phyloP scores from a whole-genome alignment of 2,797 vertebrate genomes.

The Numenius phaeopus region DNA sequence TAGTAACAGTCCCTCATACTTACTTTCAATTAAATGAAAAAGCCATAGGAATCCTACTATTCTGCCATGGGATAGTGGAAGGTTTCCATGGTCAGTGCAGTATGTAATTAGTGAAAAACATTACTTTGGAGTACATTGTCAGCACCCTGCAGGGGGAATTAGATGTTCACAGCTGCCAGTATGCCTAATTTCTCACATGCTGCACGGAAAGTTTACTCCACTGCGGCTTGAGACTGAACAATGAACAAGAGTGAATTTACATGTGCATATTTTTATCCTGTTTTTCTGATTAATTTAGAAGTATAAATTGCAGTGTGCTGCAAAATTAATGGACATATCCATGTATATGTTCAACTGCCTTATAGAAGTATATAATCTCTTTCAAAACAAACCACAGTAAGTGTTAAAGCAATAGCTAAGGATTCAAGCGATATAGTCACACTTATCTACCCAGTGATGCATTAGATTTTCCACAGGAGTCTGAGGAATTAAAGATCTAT shows the following conservation, averaged over 20 bases:
- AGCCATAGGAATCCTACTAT: not conserved
- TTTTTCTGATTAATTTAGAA: not conserved
- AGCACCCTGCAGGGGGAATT: conserved; percentile 7
- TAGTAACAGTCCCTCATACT: not conserved
- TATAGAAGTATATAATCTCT: not conserved
- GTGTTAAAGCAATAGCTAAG: not conserved
- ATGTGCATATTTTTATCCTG: not conserved
- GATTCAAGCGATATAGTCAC: not conserved
- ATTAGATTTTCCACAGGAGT: not conserved
- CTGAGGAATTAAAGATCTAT: not conserved
- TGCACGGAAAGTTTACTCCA: not conserved
- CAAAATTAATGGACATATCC: not conserved
- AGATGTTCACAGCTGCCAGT: not conserved
- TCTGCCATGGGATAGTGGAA: not conserved
- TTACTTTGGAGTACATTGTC: not conserved
- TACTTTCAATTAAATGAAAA: conserved; percentile 58
- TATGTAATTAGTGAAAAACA: not conserved
- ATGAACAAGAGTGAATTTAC: not conserved
- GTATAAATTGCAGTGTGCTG: not conserved
- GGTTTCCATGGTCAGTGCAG: not conserved
- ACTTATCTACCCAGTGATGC: not conserved
- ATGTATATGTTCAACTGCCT: not conserved
- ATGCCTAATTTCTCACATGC: not conserved
- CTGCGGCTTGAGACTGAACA: not conserved
- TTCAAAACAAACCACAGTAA: not conserved